Evolutionary conservation across 2,888 invertebrate genomes (phyloP).

Genomic region (Drosophila ochracea): DNA sequence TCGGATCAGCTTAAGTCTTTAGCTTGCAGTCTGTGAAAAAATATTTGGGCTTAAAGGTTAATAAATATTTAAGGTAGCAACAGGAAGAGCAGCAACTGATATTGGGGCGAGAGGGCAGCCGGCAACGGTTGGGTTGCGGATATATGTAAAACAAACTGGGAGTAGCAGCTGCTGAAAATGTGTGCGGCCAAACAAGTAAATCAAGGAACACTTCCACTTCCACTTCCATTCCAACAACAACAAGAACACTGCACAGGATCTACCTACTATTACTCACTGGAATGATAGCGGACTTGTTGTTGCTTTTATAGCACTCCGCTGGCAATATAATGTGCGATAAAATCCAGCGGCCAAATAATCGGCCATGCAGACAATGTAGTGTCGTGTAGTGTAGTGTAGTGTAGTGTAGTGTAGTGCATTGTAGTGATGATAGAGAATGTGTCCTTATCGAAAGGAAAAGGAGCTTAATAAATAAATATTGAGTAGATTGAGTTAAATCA

Average conservation of each 20-base stretch:
- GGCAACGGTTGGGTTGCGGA: background rate
- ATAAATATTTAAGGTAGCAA: constrained; percentile 71
- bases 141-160: constrained; percentile 5
- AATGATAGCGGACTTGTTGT: constrained; percentile 2
- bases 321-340: constrained; percentile 2
- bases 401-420: no score
- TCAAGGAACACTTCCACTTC: constrained; percentile 76
- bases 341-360: constrained; percentile 4
- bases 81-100: constrained; percentile 23
- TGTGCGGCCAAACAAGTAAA: constrained; percentile 79
- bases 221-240: constrained; percentile 35
- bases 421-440: background rate
- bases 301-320: constrained; percentile 7
- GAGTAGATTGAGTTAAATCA: background rate
- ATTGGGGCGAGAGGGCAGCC: background rate
- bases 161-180: constrained; percentile 51
- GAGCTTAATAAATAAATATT: background rate
- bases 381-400: no score
- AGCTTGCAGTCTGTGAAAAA: constrained; percentile 50
- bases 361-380: background rate
- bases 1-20: constrained; percentile 62
- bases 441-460: background rate
- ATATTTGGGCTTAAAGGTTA: constrained; percentile 66
- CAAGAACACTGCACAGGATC: background rate
- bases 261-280: constrained; percentile 1